Conservation (phyloP, 2,888 invertebrate genomes). For the Synanthedon tipuliformis region DNA sequence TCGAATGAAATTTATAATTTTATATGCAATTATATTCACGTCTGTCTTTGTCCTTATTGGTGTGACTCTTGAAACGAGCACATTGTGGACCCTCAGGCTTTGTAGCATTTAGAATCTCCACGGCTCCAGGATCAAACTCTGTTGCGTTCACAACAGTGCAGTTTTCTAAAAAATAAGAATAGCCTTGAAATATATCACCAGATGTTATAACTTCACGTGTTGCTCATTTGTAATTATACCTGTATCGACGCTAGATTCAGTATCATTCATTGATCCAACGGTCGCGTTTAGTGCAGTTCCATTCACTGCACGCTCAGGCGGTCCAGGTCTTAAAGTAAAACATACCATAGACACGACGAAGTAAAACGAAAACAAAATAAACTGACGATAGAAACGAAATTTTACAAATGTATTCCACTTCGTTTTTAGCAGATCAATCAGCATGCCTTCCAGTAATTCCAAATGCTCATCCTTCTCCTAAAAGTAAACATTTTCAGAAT, state of each 20-base stretch:
- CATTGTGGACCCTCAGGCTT: conserved; percentile 37
- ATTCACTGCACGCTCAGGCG: conserved; percentile 56
- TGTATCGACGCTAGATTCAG: conserved; percentile 33
- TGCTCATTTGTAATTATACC: conserved; percentile 17
- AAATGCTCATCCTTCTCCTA: conserved; percentile 95
- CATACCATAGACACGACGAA: conserved; percentile 89
- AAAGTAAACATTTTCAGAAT: conserved; percentile 14
- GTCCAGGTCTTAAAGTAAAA: conserved; percentile 91
- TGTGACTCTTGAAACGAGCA: conserved; percentile 54
- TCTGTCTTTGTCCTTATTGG: conserved; percentile 48
- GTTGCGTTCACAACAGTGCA: conserved; percentile 31
- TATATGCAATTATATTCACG: conserved; percentile 20
- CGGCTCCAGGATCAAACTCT: conserved; percentile 37
- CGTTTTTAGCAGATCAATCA: conserved; percentile 92
- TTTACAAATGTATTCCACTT: conserved; percentile 99
- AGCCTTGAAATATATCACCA: background rate
- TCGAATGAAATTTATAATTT: background rate
- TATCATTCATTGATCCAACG: conserved; percentile 32
- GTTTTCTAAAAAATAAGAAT: conserved; percentile 32
- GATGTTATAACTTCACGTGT: background rate
- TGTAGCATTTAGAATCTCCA: conserved; percentile 46
- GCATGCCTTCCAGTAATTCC: conserved; percentile 92
- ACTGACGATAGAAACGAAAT: conserved; percentile 92
- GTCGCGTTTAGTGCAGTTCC: conserved; percentile 45
- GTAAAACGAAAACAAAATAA: conserved; percentile 90